Conservation (phyloP, 1,140 invertebrate genomes). For the Nomia melanderi region DNA sequence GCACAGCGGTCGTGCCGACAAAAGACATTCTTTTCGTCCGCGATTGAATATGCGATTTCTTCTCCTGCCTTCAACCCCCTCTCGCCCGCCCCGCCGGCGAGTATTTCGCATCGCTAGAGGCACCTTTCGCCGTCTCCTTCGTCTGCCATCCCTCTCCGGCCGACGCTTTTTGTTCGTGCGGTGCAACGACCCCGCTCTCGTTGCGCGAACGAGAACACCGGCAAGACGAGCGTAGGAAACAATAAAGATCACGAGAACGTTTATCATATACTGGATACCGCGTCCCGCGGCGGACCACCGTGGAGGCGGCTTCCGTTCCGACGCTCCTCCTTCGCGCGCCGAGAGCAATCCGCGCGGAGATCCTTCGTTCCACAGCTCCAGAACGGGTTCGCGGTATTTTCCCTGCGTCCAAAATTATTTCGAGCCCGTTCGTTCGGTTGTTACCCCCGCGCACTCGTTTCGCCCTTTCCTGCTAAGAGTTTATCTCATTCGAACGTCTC, state of each 20-base stretch:
- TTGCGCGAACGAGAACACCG: background rate
- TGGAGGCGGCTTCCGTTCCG: background rate
- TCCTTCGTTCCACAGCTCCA: background rate
- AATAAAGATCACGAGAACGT: constrained; percentile 35
- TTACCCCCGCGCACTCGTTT: no score
- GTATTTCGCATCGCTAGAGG: constrained; percentile 1
- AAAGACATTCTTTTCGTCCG: constrained; percentile 51
- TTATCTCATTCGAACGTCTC: no score
- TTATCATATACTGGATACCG: constrained; percentile 37
- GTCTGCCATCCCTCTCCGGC: background rate
- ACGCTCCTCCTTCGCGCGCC: background rate
- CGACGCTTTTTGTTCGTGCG: background rate
- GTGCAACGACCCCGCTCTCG: constrained; percentile 18
- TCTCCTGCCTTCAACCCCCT: background rate
- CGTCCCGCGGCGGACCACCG: constrained; percentile 6
- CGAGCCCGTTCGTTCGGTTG: no score
- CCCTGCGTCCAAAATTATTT: no score
- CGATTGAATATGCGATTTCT: constrained; percentile 54
- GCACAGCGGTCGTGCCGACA: constrained; percentile 31
- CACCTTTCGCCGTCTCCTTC: background rate
- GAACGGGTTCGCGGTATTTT: no score
- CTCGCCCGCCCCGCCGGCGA: no score
- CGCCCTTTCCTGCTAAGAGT: no score
- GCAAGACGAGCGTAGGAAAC: constrained; percentile 21
- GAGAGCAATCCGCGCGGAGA: background rate